Evolutionary conservation across 2,888 invertebrate species (phyloP).

Genomic region (Hedychridium roseum): DNA sequence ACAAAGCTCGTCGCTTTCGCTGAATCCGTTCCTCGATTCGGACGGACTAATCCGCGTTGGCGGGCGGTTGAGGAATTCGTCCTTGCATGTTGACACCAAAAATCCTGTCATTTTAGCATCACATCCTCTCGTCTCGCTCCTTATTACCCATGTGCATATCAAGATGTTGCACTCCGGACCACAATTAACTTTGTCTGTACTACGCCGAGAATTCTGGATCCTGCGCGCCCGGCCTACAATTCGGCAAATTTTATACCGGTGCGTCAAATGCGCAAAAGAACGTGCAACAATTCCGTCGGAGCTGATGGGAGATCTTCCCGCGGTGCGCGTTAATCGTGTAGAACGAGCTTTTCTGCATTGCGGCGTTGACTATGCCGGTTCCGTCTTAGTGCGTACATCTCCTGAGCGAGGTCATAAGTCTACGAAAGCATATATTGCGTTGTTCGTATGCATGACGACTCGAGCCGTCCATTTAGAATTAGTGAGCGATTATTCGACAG

Average conservation of each 20-base stretch:
- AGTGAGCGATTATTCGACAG: slow-evolving; percentile 1
- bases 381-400: not conserved
- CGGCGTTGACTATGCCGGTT: slow-evolving; percentile 8
- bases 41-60: too few relatives aligned
- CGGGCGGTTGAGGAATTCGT: too few relatives aligned
- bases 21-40: too few relatives aligned
- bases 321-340: not conserved
- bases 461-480: slow-evolving; percentile 10
- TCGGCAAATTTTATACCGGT: not conserved
- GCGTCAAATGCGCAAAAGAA: not conserved
- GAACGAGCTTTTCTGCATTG: slow-evolving; percentile 7
- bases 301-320: slow-evolving; percentile 2
- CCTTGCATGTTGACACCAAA: too few relatives aligned
- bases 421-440: slow-evolving; percentile 5
- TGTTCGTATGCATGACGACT: slow-evolving; percentile 3
- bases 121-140: too few relatives aligned
- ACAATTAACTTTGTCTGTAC: too few relatives aligned
- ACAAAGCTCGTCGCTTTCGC: too few relatives aligned
- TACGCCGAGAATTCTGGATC: slow-evolving; percentile 3
- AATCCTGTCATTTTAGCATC: too few relatives aligned
- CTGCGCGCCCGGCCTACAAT: not conserved
- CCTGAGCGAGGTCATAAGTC: slow-evolving; percentile 1
- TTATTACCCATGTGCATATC: too few relatives aligned
- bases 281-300: not conserved
- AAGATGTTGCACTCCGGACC: too few relatives aligned